phyloP scores from a whole-genome alignment of 2,888 invertebrate genomes.

The Parapristionchus giblindavisi region DNA sequence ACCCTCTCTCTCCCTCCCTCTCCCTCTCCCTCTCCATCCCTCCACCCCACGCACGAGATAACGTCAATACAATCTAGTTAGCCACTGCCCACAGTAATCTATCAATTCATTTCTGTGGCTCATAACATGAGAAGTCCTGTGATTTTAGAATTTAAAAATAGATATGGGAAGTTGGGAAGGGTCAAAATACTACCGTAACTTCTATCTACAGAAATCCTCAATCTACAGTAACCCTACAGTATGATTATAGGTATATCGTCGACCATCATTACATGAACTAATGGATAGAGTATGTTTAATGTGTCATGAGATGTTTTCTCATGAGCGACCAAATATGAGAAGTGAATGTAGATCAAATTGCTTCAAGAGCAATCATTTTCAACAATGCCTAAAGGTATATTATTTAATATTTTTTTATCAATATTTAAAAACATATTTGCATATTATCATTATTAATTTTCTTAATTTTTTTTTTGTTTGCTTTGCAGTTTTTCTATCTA shows the following conservation, averaged over 20 bases:
- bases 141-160: not conserved
- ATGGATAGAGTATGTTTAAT: constrained; percentile 60
- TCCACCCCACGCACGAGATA: too few relatives aligned
- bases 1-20: too few relatives aligned
- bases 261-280: constrained; percentile 57
- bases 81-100: too few relatives aligned
- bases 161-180: not conserved
- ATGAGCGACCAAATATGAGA: constrained; percentile 56
- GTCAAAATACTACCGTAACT: not conserved
- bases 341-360: constrained; percentile 60
- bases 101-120: too few relatives aligned
- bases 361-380: constrained; percentile 56
- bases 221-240: not conserved
- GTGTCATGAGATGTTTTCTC: constrained; percentile 64
- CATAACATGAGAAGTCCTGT: too few relatives aligned
- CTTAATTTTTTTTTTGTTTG: too few relatives aligned
- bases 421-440: not conserved
- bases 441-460: not conserved
- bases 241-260: constrained; percentile 52
- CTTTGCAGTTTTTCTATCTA: too few relatives aligned
- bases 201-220: not conserved
- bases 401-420: not conserved
- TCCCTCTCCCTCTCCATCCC: too few relatives aligned
- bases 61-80: too few relatives aligned
- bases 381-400: constrained; percentile 47